Conservation (phyloP, 2,113 vertebrate genomes). For the Cololabis saira region DNA sequence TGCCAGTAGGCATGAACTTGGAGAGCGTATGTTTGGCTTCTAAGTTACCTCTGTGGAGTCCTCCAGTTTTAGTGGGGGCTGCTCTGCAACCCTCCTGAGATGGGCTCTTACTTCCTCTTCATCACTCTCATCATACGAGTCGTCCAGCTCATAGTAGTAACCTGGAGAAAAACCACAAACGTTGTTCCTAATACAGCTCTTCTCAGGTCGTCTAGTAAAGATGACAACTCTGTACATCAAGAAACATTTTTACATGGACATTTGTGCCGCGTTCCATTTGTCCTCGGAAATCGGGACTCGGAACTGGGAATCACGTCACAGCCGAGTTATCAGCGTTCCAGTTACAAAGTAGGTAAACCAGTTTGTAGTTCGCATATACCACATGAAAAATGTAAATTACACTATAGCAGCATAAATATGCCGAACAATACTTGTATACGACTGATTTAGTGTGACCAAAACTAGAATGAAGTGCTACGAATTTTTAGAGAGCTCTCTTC, state of each 20-base stretch:
- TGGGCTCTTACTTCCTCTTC: slow-evolving; percentile 97
- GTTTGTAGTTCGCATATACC: too few relatives aligned
- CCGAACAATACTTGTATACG: too few relatives aligned
- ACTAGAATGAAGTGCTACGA: too few relatives aligned
- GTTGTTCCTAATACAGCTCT: slow-evolving; percentile 1
- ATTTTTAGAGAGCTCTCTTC: too few relatives aligned
- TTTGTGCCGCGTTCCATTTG: too few relatives aligned
- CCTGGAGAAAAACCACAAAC: slow-evolving; percentile 75
- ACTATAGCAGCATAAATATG: too few relatives aligned
- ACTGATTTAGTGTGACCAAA: too few relatives aligned
- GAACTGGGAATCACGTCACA: too few relatives aligned
- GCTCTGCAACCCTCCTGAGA: slow-evolving; percentile 92
- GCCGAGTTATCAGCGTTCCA: too few relatives aligned
- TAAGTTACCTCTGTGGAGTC: slow-evolving; percentile 90
- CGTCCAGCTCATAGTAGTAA: slow-evolving; percentile 97
- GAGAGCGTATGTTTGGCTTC: background rate
- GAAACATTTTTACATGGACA: background rate
- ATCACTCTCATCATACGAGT: slow-evolving; percentile 97
- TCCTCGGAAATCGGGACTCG: too few relatives aligned
- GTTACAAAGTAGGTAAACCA: too few relatives aligned
- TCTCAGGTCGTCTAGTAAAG: slow-evolving; percentile 8
- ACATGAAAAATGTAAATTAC: too few relatives aligned
- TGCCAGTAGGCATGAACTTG: slow-evolving; percentile 10
- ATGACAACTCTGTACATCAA: background rate
- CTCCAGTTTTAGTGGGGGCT: slow-evolving; percentile 95